These are phyloP conservation scores for Desoria tigrina DNA, from an alignment of 2,888 invertebrate species.

Conservation along the genomic window DNA sequence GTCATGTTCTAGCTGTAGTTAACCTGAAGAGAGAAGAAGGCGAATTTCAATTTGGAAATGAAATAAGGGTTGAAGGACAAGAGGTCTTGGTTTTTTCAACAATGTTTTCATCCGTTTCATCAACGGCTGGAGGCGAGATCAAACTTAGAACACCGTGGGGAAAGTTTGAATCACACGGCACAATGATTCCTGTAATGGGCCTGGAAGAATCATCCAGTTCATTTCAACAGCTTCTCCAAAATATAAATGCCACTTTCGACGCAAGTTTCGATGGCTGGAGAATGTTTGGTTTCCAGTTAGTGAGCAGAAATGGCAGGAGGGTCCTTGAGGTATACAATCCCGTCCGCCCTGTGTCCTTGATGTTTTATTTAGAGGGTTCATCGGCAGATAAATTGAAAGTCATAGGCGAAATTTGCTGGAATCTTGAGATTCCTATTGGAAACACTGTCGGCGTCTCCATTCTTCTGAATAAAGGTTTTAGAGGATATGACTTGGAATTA, in stretches of 20 bases:
- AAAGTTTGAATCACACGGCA: constrained; percentile 32
- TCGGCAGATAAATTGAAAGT: constrained; percentile 37
- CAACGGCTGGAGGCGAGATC: constrained; percentile 30
- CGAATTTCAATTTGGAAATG: background rate
- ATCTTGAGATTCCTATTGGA: constrained; percentile 44
- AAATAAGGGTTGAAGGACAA: constrained; percentile 2
- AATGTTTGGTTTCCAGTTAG: constrained; percentile 46
- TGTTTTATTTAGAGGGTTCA: constrained; percentile 45
- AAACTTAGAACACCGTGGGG: constrained; percentile 43
- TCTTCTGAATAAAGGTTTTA: constrained; percentile 25
- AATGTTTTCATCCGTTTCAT: constrained; percentile 5
- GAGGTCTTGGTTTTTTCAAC: background rate
- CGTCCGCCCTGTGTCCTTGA: constrained; percentile 53
- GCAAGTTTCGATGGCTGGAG: constrained; percentile 38
- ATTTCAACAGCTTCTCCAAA: constrained; percentile 27
- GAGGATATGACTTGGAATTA: constrained; percentile 17
- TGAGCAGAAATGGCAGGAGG: constrained; percentile 41
- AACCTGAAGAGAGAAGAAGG: background rate
- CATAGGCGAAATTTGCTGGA: constrained; percentile 54
- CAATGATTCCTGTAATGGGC: constrained; percentile 35
- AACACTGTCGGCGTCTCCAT: constrained; percentile 51
- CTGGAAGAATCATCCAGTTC: no score
- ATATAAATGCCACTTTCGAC: constrained; percentile 34
- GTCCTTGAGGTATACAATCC: constrained; percentile 54
- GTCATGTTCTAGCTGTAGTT: constrained; percentile 9